A percentile compares a stretch with the other conserved stretches of the same genome.
Evolutionary conservation across 2,888 invertebrate genomes (phyloP).

Genomic region (Idaea dimidiata): DNA sequence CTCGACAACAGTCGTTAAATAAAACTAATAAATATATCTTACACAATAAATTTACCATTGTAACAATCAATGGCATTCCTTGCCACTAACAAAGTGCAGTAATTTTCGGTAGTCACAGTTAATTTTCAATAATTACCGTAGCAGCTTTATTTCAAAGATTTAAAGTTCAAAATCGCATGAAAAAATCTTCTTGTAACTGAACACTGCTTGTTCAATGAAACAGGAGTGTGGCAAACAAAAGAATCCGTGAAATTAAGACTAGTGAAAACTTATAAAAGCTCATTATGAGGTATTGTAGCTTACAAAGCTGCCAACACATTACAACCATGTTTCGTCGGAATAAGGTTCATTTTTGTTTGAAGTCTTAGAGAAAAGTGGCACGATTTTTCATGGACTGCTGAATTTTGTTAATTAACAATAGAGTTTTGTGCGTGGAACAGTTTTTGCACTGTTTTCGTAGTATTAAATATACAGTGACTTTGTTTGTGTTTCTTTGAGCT

Average conservation of each 20-base stretch:
- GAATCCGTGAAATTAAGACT: constrained; percentile 57
- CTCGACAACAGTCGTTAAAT: background rate
- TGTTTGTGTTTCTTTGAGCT: background rate
- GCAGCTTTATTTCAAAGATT: constrained; percentile 16
- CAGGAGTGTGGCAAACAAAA: constrained; percentile 56
- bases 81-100: constrained; percentile 40
- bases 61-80: constrained; percentile 46
- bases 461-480: constrained; percentile 8
- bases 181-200: constrained; percentile 23
- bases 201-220: constrained; percentile 48
- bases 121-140: constrained; percentile 30
- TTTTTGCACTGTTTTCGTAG: constrained; percentile 26
- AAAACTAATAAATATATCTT: constrained; percentile 33
- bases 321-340: background rate
- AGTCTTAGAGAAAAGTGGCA: constrained; percentile 3
- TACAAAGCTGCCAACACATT: background rate
- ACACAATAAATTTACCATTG: constrained; percentile 40
- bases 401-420: constrained; percentile 43
- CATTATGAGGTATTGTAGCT: constrained; percentile 40
- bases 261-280: constrained; percentile 57
- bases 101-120: constrained; percentile 46
- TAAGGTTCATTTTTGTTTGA: constrained; percentile 7
- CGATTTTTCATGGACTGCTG: constrained; percentile 35
- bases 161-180: constrained; percentile 31
- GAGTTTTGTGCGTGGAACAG: constrained; percentile 12